phyloP scores from a whole-genome alignment of 2,888 invertebrate species.

The Andrena haemorrhoa region DNA sequence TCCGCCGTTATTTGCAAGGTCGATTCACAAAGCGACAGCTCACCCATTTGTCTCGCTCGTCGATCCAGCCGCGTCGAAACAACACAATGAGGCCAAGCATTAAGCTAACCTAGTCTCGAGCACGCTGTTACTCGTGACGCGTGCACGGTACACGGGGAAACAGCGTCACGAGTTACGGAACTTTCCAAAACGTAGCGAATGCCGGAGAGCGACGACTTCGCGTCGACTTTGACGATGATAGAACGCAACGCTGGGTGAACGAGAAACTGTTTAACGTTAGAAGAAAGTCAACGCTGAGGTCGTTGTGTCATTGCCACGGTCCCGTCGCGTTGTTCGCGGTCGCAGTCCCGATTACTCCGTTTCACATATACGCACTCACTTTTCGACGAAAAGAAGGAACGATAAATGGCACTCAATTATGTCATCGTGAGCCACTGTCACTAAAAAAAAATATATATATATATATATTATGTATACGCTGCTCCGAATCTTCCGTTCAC shows the following conservation, averaged over 20 bases:
- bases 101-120: slow-evolving; percentile 55
- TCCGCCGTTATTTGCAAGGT: slow-evolving; percentile 41
- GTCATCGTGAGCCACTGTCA: slow-evolving; percentile 69
- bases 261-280: slow-evolving; percentile 17
- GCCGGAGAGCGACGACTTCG: not conserved
- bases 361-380: slow-evolving; percentile 62
- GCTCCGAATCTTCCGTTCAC: slow-evolving; percentile 58
- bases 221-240: slow-evolving; percentile 10
- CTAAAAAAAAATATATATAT: slow-evolving; percentile 30
- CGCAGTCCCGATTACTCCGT: slow-evolving; percentile 62
- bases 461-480: slow-evolving; percentile 25
- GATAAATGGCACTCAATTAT: slow-evolving; percentile 63
- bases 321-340: slow-evolving; percentile 58
- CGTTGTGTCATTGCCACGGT: slow-evolving; percentile 70
- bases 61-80: slow-evolving; percentile 41
- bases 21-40: slow-evolving; percentile 42
- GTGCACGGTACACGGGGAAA: slow-evolving; percentile 23
- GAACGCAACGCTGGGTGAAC: not conserved
- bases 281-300: slow-evolving; percentile 52
- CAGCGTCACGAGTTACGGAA: not conserved
- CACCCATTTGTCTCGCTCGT: slow-evolving; percentile 37
- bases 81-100: slow-evolving; percentile 46
- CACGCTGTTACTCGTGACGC: slow-evolving; percentile 46
- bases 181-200: slow-evolving; percentile 3
- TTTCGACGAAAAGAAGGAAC: slow-evolving; percentile 44